Base-by-base conservation (phyloP, 2,113 vertebrate genomes). In the Neoarius graeffei region DNA sequence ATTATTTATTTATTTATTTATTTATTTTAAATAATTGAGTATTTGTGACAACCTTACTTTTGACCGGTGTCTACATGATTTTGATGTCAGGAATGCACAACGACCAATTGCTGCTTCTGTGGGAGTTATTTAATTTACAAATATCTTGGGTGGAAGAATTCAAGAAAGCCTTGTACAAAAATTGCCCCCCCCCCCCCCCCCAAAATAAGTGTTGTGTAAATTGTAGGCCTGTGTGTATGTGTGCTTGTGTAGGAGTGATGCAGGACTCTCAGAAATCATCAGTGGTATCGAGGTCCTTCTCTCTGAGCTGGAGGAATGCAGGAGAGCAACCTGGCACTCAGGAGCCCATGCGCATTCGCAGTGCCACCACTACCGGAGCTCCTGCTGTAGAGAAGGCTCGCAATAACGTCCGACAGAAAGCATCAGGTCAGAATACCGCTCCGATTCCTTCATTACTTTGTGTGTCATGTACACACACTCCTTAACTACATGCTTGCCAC, bases 331-430 rank as follows among this genome's bases (percentile, higher is more conserved):
- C 90, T 7, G 93, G 91, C 20, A 91, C 94, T 85, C 95, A 96
- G 54, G 98, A 99, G 89, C 98, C 98, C 0, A 99, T 99, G 98
- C 95, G 98, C 85, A 97, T 98, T 85, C 95, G 98, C 89, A 99
- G 98, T 19, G 98, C 98, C 74, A 99, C 98, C 4, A 99, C 98
- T 0, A 99, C 98, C 8, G 98, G 98, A 90, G 97, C 97, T 10
- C 98, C 98, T 0, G 97, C 97, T 74, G 97, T 98, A 54, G 98
- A 99, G 92, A 99, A 98, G 86, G 98, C 98, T 19, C 98, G 97
- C 74, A 98, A 97, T 92, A 96, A 93, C 0, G 97, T 99, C 87
- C 96, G 98, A 52, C 98, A 99, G 91, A 99, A 98, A 93, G 96
- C 98, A 84, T 97, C 97, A 82, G 98, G 98, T 99, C 52, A 94